Evolutionary conservation across 2,888 invertebrate species (phyloP), one percentile per base, ranked within the genome.

Genomic region (Drosophila paramelanica): DNA sequence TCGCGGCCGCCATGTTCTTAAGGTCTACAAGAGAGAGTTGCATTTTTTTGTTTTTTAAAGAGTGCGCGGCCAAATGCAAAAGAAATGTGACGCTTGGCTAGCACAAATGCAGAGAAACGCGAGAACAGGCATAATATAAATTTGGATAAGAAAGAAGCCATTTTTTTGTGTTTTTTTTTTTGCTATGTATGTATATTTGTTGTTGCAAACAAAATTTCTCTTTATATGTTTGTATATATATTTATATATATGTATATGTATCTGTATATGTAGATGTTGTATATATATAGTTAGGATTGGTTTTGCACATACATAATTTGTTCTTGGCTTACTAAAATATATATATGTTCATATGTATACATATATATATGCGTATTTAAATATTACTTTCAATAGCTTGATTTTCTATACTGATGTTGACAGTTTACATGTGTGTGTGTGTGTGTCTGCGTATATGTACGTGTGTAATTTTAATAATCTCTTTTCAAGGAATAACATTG

Each of bases 1-100:
- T 92, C 77, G 91, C 86, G 84, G 91, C 83, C 78, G 91, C 89
- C 79, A 92, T 92, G 77, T 92, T 92, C 77, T 92, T 92, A 76
- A 92, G 89, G 91, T 92, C 92, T 92, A 90, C 65, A 87, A 86
- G 33, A 80, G 45, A 81, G 61, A 79, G 62, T 73, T 66, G 60
- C 61, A 79, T 17, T 17, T 17, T 17, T 17, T 39, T n/a, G n/a
- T 53, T 62, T 23, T 61, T 51, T 45, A 8, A 7, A 49, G 25
- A 43, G 39, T 42, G 23, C 36, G 36, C 55, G 17, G 17, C 41
- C 45, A 33, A 38, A 36, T 36, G 45, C 36, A 36, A 61, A 33
- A 46, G 25, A 23, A 47, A 50, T 74, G 25, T 67, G 45, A 62
- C 65, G 70, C 57, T 69, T 55, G 56, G 47, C 62, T 73, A 83